Percentiles rank a stretch among this genome's conserved stretches.
These are phyloP conservation scores for Allolobophora icterica DNA, from an alignment of 2,888 invertebrate species.

Conservation along the genomic window DNA sequence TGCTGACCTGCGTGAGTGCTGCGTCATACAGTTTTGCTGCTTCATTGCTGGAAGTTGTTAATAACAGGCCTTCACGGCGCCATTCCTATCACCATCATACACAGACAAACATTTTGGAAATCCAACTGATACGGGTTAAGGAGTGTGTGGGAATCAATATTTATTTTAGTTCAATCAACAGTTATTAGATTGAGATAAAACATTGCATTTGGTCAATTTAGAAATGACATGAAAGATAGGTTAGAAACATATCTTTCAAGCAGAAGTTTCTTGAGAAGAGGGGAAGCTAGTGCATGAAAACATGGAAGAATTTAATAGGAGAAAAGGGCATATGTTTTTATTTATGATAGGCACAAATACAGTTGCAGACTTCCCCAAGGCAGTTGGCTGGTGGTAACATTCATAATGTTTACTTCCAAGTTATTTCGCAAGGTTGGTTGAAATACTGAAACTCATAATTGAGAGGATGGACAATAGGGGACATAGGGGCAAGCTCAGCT, in stretches of 20 bases:
- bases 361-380: neutral
- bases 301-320: neutral
- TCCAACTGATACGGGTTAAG: neutral
- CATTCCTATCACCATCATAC: slow-evolving; percentile 52
- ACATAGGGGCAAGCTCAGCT: neutral
- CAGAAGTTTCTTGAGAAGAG: neutral
- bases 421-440: neutral
- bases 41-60: slow-evolving; percentile 64
- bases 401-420: neutral
- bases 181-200: no score
- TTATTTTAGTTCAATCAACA: no score
- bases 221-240: neutral
- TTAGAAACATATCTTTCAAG: neutral
- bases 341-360: neutral
- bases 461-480: neutral
- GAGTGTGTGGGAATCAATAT: no score
- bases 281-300: neutral
- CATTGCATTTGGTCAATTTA: neutral
- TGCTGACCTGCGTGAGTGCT: slow-evolving; percentile 64
- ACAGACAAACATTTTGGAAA: neutral
- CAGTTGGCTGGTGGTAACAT: neutral
- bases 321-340: neutral
- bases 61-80: slow-evolving; percentile 54
- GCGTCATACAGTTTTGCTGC: slow-evolving; percentile 67
- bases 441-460: neutral